Evolutionary conservation across 2,113 vertebrate species (phyloP).

Genomic region (Leucoraja erinaceus): DNA sequence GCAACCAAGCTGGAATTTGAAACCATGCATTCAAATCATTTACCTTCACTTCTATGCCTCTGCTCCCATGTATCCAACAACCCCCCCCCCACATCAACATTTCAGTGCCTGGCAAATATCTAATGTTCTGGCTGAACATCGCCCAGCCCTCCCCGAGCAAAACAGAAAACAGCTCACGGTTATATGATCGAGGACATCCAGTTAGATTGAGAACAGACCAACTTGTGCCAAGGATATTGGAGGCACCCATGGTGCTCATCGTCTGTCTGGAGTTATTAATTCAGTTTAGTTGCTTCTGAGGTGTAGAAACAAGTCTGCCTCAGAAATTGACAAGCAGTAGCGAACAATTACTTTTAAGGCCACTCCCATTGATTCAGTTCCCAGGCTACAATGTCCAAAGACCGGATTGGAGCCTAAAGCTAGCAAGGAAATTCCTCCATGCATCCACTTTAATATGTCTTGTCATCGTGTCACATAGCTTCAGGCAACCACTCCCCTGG

Average conservation of each 20-base stretch:
- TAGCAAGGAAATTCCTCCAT: neutral
- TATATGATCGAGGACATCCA: neutral
- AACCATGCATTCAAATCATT: too few species aligned
- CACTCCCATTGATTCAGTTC: neutral
- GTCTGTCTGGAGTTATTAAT: neutral
- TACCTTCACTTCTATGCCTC: too few species aligned
- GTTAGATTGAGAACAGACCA: neutral
- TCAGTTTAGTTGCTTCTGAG: neutral
- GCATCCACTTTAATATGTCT: neutral
- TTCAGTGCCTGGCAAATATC: neutral
- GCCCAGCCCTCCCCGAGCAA: neutral
- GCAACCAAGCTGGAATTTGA: too few species aligned
- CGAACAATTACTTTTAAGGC: neutral
- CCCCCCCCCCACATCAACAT: neutral
- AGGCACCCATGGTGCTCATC: neutral
- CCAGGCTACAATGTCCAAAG: neutral
- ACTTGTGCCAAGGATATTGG: neutral
- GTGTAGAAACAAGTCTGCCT: neutral
- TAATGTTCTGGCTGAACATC: neutral
- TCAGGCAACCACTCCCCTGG: neutral
- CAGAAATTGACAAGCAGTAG: neutral
- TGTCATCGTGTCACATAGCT: neutral
- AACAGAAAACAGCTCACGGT: neutral
- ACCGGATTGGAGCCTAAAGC: neutral
- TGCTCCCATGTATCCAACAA: too few species aligned